Percentiles rank a stretch among this genome's conserved stretches.
phyloP scores from a whole-genome alignment of 1,140 invertebrate species.

The Hormaphis cornu region DNA sequence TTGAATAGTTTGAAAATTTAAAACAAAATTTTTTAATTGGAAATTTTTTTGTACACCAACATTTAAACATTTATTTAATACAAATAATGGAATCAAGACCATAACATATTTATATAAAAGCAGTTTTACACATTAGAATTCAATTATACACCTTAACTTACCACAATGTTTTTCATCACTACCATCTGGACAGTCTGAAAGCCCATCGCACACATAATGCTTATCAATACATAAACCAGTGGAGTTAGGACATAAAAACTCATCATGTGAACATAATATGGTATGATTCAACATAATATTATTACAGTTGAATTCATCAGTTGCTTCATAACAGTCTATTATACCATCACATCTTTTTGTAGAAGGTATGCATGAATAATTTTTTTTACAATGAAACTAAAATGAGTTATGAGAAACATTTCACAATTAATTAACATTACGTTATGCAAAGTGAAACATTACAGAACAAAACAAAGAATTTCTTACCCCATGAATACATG shows the following conservation, averaged over 20 bases:
- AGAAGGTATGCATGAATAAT: constrained; percentile 39
- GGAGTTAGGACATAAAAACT: constrained; percentile 16
- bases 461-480: neutral
- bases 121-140: too few species aligned
- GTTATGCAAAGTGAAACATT: neutral
- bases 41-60: too few species aligned
- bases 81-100: too few species aligned
- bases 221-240: constrained; percentile 21
- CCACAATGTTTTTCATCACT: constrained; percentile 52
- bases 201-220: constrained; percentile 52
- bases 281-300: constrained; percentile 37
- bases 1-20: neutral
- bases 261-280: constrained; percentile 17
- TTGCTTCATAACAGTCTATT: constrained; percentile 48
- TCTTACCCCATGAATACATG: neutral
- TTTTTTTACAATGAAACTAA: constrained; percentile 39
- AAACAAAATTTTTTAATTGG: too few species aligned
- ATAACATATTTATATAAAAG: too few species aligned
- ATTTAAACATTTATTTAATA: too few species aligned
- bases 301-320: constrained; percentile 47
- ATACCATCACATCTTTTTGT: constrained; percentile 48
- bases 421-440: neutral
- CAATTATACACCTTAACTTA: constrained; percentile 21
- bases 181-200: constrained; percentile 58
- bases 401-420: constrained; percentile 1